Evolutionary conservation across 2,113 vertebrate genomes (phyloP), one percentile per base, ranked within the genome.

Genomic region (Holacanthus passer): DNA sequence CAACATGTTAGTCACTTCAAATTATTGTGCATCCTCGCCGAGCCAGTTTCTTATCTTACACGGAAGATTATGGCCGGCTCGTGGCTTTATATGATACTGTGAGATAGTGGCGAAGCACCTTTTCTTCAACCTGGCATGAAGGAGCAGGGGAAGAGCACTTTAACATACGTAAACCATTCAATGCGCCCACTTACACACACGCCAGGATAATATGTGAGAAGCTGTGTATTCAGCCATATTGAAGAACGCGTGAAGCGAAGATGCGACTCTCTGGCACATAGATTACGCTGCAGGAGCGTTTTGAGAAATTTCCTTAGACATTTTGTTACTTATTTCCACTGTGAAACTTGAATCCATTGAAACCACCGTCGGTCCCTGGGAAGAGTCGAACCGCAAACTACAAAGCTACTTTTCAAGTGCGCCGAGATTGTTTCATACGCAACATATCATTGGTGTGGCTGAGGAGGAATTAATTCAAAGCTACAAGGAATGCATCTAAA

Each of bases 401-500:
- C 24, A 29, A 9, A 69, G 60, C 41, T 43, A 32, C 31, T 59
- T 69, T 63, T 65, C 22, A 77, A 56, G 20, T 68, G 41, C 29
- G 7, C 62, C 71, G 41, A 81, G 50, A 22, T 37, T 63, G 45
- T 72, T 59, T 80, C 7, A 55, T 60, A 45, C 63, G 68, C 35
- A 73, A 60, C 73, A 55, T 20, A 77, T 63, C 19, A 31, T 63
- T 45, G 67, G 48, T 67, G 64, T 16, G n/a, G 29, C 24, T 60
- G 74, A 82, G 48, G 55, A 53, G n/a, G 77, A 83, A 68, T 75
- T 64, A 39, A 81, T 72, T 83, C 52, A 43, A 67, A 67, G 72
- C 78, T 27, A 67, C 20, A 56, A 58, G 14, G 19, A 37, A 67
- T 32, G 13, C 1, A 31, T 68, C 63, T 41, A n/a, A 41, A 73